These are phyloP conservation scores for Agrochola lychnidis DNA, from an alignment of 2,888 invertebrate genomes.

Conservation along the genomic window DNA sequence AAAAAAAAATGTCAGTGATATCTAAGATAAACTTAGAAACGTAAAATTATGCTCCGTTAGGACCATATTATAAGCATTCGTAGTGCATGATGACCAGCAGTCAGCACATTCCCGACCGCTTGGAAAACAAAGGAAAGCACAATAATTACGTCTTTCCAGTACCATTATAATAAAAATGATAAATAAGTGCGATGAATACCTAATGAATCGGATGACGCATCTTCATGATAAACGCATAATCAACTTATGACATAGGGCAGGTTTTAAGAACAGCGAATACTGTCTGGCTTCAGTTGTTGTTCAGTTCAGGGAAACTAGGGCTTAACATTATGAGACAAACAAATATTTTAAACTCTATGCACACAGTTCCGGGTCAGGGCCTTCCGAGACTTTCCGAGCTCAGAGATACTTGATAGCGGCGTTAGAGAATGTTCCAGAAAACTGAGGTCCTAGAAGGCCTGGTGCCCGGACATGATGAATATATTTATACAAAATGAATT, in stretches of 20 bases:
- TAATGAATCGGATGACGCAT: slow-evolving; percentile 34
- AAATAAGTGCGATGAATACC: slow-evolving; percentile 33
- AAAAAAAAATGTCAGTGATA: too few species aligned
- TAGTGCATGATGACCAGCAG: neutral
- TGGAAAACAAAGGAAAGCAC: slow-evolving; percentile 21
- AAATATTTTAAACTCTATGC: neutral
- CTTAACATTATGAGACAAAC: neutral
- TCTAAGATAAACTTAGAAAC: neutral
- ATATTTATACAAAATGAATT: neutral
- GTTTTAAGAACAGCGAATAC: neutral
- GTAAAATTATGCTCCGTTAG: neutral
- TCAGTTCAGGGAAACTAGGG: neutral
- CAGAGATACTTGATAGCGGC: too few species aligned
- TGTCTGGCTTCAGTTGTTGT: neutral
- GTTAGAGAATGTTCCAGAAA: neutral
- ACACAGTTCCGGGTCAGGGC: neutral
- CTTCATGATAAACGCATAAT: slow-evolving; percentile 8
- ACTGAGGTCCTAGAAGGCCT: neutral
- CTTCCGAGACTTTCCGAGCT: neutral
- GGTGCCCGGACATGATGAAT: neutral
- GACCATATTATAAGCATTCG: neutral
- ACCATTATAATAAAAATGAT: slow-evolving; percentile 33
- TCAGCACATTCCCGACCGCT: neutral
- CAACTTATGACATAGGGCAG: neutral
- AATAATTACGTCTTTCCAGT: slow-evolving; percentile 7